A percentile compares a stretch with the other conserved stretches of the same genome.
Conservation (phyloP, 2,888 invertebrate species). For the Pandemis corylana region DNA sequence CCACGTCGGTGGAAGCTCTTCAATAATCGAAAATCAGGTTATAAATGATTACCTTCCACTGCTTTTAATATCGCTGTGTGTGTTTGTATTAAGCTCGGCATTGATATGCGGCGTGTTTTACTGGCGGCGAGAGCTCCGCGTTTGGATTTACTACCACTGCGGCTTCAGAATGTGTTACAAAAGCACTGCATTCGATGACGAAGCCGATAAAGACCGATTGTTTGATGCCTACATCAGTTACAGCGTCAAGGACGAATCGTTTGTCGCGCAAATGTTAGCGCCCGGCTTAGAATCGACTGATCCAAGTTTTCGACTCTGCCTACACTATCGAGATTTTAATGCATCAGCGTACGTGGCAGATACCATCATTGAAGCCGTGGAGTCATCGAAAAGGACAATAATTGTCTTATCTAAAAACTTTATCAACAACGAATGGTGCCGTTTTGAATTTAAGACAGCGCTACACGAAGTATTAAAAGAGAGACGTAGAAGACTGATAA, state of each 20-base stretch:
- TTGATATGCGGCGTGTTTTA: conserved; percentile 91
- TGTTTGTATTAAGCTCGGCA: conserved; percentile 90
- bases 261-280: conserved; percentile 94
- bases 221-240: conserved; percentile 98
- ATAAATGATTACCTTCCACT: conserved; percentile 93
- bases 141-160: conserved; percentile 95
- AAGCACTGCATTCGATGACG: conserved; percentile 91
- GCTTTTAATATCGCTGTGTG: conserved; percentile 90
- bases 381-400: conserved; percentile 94
- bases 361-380: conserved; percentile 96
- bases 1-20: conserved; percentile 89
- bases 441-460: conserved; percentile 97
- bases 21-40: conserved; percentile 89
- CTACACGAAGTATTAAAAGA: conserved; percentile 95
- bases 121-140: conserved; percentile 91
- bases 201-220: conserved; percentile 92
- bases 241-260: conserved; percentile 96
- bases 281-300: conserved; percentile 93
- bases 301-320: conserved; percentile 93
- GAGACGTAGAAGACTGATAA: conserved; percentile 93
- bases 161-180: conserved; percentile 94
- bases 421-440: conserved; percentile 97
- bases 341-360: conserved; percentile 95
- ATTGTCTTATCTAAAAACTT: conserved; percentile 96
- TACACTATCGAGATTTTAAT: conserved; percentile 96